Evolutionary conservation across 2,888 invertebrate genomes (phyloP).

Genomic region (Leptogaster cylindrica): DNA sequence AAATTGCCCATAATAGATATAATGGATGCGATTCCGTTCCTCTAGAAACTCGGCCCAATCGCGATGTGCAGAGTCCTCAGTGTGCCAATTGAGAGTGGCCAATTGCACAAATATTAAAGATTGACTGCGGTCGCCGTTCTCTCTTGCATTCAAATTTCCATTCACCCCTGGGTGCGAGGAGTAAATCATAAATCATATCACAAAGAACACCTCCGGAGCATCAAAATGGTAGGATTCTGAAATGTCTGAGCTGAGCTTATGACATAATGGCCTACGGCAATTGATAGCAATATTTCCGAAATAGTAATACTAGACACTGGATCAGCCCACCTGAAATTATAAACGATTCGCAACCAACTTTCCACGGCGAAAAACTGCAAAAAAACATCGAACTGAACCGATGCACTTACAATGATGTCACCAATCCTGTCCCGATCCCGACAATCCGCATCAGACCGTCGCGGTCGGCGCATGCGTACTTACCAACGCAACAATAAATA

Average conservation of each 20-base stretch:
- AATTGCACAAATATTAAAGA: too few species aligned
- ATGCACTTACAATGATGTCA: constrained; percentile 38
- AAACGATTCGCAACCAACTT: background rate
- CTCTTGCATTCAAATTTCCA: constrained; percentile 4
- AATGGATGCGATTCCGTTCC: too few species aligned
- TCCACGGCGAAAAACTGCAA: background rate
- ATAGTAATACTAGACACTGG: constrained; percentile 35
- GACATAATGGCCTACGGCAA: constrained; percentile 30
- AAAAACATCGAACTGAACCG: background rate
- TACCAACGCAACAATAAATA: constrained; percentile 30
- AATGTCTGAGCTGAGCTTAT: constrained; percentile 17
- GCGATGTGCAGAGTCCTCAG: too few species aligned
- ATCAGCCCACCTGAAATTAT: constrained; percentile 8
- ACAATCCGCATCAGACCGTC: background rate
- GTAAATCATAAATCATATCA: constrained; percentile 15
- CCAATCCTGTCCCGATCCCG: constrained; percentile 18
- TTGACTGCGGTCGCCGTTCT: too few species aligned
- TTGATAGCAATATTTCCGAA: constrained; percentile 31
- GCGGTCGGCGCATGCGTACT: constrained; percentile 25
- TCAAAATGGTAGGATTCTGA: constrained; percentile 31
- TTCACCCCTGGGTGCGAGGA: background rate
- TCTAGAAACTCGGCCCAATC: too few species aligned
- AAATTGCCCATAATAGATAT: too few species aligned
- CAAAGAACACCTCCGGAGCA: constrained; percentile 27
- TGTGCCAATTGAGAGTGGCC: too few species aligned